Conservation (phyloP, 2,888 invertebrate genomes). For the Caenorhabditis wallacei region DNA sequence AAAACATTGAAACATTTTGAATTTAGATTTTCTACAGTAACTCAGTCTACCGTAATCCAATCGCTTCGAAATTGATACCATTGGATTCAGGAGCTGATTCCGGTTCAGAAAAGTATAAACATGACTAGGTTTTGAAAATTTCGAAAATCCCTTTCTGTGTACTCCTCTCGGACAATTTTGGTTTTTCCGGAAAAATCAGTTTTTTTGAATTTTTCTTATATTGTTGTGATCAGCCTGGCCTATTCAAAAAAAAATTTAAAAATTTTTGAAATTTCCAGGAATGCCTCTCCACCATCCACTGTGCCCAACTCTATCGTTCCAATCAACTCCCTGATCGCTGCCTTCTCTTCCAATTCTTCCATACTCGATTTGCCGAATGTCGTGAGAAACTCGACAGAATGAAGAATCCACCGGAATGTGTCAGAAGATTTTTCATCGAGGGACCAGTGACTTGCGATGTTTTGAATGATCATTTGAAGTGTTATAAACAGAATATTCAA, state of each 20-base stretch:
- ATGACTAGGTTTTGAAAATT: no score
- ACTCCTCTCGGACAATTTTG: no score
- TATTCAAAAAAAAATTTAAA: not conserved
- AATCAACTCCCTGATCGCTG: slow-evolving; percentile 3
- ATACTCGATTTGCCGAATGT: not conserved
- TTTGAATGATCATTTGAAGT: not conserved
- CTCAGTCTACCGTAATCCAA: no score
- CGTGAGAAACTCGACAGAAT: not conserved
- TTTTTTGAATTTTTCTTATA: no score
- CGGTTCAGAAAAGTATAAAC: no score
- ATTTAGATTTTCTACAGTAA: no score
- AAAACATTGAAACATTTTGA: no score
- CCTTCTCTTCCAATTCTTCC: slow-evolving; percentile 1
- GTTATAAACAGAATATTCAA: not conserved
- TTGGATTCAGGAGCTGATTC: no score
- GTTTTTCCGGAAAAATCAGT: no score
- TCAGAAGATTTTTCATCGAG: not conserved
- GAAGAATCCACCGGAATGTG: not conserved
- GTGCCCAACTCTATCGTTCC: not conserved
- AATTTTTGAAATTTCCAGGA: no score
- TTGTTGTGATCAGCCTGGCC: no score
- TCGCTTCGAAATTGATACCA: not conserved
- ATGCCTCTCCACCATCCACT: not conserved
- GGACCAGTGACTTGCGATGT: not conserved
- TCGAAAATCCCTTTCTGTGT: no score